These are phyloP conservation scores for Troides oblongomaculatus DNA, from an alignment of 2,888 invertebrate species.

Conservation along the genomic window DNA sequence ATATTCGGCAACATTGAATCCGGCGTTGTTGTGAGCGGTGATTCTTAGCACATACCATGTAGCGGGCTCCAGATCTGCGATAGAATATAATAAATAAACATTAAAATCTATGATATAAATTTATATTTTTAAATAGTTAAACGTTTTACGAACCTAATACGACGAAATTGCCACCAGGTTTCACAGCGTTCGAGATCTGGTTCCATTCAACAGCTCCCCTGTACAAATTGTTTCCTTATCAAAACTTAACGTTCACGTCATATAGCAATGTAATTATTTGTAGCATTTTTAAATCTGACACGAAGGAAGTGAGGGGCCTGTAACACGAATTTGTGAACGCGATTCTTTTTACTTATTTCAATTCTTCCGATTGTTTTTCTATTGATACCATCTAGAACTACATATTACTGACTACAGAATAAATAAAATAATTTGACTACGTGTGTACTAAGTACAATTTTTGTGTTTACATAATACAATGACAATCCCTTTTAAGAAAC, in stretches of 20 bases:
- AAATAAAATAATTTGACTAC: no score
- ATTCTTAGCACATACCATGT: constrained; percentile 96
- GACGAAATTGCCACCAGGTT: constrained; percentile 93
- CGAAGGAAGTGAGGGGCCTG: no score
- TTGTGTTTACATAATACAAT: no score
- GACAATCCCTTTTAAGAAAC: no score
- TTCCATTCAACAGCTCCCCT: constrained; percentile 94
- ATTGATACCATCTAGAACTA: no score
- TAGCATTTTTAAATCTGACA: no score
- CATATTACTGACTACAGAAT: no score
- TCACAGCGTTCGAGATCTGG: constrained; percentile 95
- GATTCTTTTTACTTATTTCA: no score
- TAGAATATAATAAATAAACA: not conserved
- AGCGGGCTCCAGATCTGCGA: constrained; percentile 91
- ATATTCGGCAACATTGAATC: constrained; percentile 96
- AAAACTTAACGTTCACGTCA: not conserved
- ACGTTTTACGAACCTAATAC: constrained; percentile 80
- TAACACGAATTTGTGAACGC: no score
- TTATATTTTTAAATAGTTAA: not conserved
- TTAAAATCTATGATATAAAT: not conserved
- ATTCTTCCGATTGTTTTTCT: no score
- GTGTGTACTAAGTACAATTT: no score
- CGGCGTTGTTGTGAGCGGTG: constrained; percentile 96
- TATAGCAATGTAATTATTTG: not conserved
- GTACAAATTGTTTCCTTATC: constrained; percentile 30